Evolutionary conservation across 2,888 invertebrate species (phyloP).

Genomic region (Cephonodes hylas): DNA sequence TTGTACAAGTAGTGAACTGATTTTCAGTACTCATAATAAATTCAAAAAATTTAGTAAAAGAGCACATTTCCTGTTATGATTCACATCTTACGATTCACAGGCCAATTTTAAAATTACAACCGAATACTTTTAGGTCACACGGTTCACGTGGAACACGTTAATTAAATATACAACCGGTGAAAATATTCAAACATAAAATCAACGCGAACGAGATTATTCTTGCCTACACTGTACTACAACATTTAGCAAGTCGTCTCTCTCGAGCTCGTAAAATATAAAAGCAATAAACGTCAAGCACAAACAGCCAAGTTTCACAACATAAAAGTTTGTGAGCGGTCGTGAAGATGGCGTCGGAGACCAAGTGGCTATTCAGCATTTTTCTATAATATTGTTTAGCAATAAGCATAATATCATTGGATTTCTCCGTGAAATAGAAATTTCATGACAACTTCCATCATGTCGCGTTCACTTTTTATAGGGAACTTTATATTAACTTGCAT

Average conservation of each 20-base stretch:
- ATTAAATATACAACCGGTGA: not conserved
- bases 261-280: slow-evolving; percentile 68
- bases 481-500: not conserved
- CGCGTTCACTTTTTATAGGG: not conserved
- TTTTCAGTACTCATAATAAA: no score
- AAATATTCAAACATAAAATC: not conserved
- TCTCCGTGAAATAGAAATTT: not conserved
- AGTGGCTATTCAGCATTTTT: slow-evolving; percentile 62
- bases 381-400: slow-evolving; percentile 43
- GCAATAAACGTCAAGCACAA: slow-evolving; percentile 74
- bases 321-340: slow-evolving; percentile 62
- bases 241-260: slow-evolving; percentile 54
- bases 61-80: no score
- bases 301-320: slow-evolving; percentile 70
- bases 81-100: no score
- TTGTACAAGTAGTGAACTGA: no score
- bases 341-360: slow-evolving; percentile 47
- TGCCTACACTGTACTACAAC: slow-evolving; percentile 41
- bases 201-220: slow-evolving; percentile 9
- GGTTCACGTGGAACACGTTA: not conserved
- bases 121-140: no score
- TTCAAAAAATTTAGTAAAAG: no score
- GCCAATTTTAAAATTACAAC: no score
- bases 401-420: slow-evolving; percentile 12
- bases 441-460: not conserved